Evolutionary conservation across 2,113 vertebrate genomes (phyloP).

Genomic region (Misgurnus mizolepis): DNA sequence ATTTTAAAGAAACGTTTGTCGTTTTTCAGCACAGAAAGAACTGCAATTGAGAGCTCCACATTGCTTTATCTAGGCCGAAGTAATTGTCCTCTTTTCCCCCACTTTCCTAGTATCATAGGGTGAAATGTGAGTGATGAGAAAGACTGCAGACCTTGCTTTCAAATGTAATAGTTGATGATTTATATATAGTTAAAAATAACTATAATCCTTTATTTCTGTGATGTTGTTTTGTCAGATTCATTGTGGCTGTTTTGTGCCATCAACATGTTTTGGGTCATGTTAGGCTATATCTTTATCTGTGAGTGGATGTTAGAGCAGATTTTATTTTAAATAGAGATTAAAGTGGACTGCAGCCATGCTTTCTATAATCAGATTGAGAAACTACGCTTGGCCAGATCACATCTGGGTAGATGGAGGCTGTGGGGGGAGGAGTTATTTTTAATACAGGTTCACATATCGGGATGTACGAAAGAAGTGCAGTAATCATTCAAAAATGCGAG

Average conservation of each 20-base stretch:
- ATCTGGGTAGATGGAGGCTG: constrained; percentile 67
- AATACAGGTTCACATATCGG: neutral
- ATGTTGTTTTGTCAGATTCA: neutral
- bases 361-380: constrained; percentile 69
- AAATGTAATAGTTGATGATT: neutral
- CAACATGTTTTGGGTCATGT: neutral
- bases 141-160: neutral
- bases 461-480: neutral
- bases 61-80: constrained; percentile 33
- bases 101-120: constrained; percentile 17
- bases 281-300: constrained; percentile 33
- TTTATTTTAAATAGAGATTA: constrained; percentile 74
- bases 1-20: neutral
- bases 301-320: constrained; percentile 55
- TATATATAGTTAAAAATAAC: neutral
- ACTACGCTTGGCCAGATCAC: constrained; percentile 67
- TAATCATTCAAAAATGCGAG: neutral
- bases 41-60: neutral
- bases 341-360: constrained; percentile 57
- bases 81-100: constrained; percentile 36
- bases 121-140: neutral
- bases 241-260: neutral
- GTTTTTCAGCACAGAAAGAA: neutral
- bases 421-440: constrained; percentile 29
- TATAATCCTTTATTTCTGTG: neutral